Evolutionary conservation across 2,113 vertebrate genomes (phyloP).

Genomic region (Triplophysa siluroides): DNA sequence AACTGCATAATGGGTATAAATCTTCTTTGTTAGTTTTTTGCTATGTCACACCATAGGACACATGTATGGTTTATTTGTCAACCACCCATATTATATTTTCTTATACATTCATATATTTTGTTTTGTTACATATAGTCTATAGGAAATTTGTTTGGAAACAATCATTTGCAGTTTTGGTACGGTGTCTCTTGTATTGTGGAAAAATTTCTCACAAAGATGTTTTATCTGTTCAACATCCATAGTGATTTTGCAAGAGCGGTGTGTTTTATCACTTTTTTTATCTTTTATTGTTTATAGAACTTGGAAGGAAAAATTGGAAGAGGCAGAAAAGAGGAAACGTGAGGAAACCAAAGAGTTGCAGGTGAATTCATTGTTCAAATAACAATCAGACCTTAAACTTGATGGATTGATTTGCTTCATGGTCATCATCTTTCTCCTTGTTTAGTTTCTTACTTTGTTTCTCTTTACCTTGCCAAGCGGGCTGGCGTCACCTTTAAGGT

Average conservation of each 20-base stretch:
- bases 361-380: conserved; percentile 68
- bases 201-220: neutral
- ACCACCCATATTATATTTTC: too few species aligned
- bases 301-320: conserved; percentile 90
- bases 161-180: too few species aligned
- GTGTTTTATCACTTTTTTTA: neutral
- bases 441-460: neutral
- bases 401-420: conserved; percentile 15
- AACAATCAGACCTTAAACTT: neutral
- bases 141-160: too few species aligned
- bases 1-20: too few species aligned
- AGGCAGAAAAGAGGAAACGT: conserved; percentile 87
- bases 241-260: neutral
- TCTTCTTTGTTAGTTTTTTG: too few species aligned
- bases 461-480: conserved; percentile 73
- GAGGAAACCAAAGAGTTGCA: conserved; percentile 89
- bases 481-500: conserved; percentile 90
- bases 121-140: too few species aligned
- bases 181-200: too few species aligned
- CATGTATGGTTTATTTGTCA: too few species aligned
- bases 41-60: too few species aligned
- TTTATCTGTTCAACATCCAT: neutral
- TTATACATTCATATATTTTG: too few species aligned
- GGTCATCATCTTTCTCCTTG: neutral
- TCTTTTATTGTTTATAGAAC: conserved; percentile 66